Evolutionary conservation across 2,113 vertebrate genomes (phyloP).

Genomic region (Chloroceryle aenea): DNA sequence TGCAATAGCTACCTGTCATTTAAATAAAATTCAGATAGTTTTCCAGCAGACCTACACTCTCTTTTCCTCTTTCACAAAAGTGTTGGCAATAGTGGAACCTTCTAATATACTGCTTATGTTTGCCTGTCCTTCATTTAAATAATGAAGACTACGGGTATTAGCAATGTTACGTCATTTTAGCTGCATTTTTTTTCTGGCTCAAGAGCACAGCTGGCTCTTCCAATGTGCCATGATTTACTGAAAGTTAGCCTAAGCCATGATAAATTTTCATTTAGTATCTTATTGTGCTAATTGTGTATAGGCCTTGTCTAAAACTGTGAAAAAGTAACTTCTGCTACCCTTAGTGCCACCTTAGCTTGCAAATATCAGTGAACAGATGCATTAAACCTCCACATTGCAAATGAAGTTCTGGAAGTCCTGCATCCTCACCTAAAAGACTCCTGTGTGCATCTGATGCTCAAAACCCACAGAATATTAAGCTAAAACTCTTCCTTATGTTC

Average conservation of each 20-base stretch:
- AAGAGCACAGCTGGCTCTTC: neutral
- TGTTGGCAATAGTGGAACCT: neutral
- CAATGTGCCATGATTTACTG: neutral
- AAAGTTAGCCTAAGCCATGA: neutral
- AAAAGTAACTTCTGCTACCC: neutral
- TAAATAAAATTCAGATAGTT: neutral
- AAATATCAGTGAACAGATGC: neutral
- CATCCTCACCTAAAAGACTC: neutral
- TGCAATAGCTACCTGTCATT: neutral
- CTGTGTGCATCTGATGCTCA: neutral
- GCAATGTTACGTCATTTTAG: neutral
- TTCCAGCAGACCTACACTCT: neutral
- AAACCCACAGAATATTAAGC: neutral
- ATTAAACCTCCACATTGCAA: neutral
- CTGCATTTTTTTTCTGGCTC: neutral
- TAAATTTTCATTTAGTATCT: neutral
- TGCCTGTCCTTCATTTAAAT: neutral
- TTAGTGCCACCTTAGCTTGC: neutral
- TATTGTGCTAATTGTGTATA: neutral
- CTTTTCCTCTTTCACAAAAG: neutral
- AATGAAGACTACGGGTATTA: neutral
- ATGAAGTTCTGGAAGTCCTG: neutral
- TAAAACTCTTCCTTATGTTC: neutral
- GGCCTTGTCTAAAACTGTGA: neutral
- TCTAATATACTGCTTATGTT: neutral